phyloP scores from a whole-genome alignment of 1,140 invertebrate species.

The Antheraea mylitta region DNA sequence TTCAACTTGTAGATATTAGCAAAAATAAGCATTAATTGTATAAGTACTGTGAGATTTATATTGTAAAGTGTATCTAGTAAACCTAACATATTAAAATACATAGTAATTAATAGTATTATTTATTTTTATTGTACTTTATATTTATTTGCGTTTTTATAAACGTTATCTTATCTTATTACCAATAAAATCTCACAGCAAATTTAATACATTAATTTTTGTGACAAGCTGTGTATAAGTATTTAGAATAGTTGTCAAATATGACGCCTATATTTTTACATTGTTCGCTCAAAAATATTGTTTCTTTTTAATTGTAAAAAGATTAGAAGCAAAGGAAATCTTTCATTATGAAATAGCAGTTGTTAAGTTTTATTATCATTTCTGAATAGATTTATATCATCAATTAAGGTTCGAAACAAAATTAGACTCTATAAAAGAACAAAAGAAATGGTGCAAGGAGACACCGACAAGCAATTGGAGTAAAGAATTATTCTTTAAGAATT shows the following conservation, averaged over 20 bases:
- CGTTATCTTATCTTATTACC: too few relatives aligned
- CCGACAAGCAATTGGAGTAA: too few relatives aligned
- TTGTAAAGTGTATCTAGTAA: not conserved
- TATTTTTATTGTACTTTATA: too few relatives aligned
- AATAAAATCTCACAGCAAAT: not conserved
- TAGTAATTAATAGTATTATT: too few relatives aligned
- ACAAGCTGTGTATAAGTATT: not conserved
- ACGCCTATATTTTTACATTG: not conserved
- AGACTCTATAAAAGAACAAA: too few relatives aligned
- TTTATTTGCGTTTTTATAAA: too few relatives aligned
- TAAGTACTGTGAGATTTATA: not conserved
- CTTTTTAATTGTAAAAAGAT: not conserved
- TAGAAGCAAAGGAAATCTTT: not conserved
- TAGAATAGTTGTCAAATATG: not conserved
- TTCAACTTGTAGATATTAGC: slow-evolving; percentile 14
- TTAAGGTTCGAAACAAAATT: too few relatives aligned
- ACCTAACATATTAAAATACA: too few relatives aligned
- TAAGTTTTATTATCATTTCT: not conserved
- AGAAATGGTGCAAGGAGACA: too few relatives aligned
- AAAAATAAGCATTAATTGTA: not conserved
- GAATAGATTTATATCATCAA: too few relatives aligned
- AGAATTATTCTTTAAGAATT: too few relatives aligned
- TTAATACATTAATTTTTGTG: not conserved
- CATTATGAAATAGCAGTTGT: not conserved
- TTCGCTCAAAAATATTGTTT: not conserved